phyloP scores from a whole-genome alignment of 2,797 vertebrate genomes.

The Merluccius polli region DNA sequence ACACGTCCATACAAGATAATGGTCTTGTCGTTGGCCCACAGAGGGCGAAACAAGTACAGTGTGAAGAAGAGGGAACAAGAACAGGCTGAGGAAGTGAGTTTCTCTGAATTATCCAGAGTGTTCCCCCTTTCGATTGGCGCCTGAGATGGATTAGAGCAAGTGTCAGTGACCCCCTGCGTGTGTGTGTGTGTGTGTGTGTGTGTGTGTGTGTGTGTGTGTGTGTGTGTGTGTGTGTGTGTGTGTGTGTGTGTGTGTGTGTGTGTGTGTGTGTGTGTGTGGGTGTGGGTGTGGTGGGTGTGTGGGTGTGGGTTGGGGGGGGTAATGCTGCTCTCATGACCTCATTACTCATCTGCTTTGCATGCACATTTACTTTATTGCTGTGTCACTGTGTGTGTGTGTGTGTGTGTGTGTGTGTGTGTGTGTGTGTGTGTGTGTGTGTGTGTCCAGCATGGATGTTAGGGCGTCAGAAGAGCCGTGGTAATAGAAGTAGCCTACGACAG shows the following conservation, averaged over 20 bases:
- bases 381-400: too few relatives aligned
- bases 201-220: constrained; percentile 4
- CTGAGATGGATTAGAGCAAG: neutral
- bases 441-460: neutral
- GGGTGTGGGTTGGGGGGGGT: too few relatives aligned
- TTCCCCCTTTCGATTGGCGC: neutral
- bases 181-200: constrained; percentile 4
- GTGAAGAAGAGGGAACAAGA: neutral
- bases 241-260: constrained; percentile 13
- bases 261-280: constrained; percentile 14
- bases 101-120: neutral
- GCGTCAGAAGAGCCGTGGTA: neutral
- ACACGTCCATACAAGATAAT: neutral
- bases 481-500: neutral
- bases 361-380: too few relatives aligned
- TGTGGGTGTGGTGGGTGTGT: neutral
- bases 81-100: neutral
- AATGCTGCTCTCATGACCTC: too few relatives aligned
- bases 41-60: neutral
- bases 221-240: constrained; percentile 6
- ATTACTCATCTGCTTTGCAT: too few relatives aligned
- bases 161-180: neutral
- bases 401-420: too few relatives aligned
- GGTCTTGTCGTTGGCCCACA: neutral
- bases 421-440: constrained; percentile 6